phyloP scores from a whole-genome alignment of 2,797 vertebrate genomes.

The Luscinia megarhynchos region DNA sequence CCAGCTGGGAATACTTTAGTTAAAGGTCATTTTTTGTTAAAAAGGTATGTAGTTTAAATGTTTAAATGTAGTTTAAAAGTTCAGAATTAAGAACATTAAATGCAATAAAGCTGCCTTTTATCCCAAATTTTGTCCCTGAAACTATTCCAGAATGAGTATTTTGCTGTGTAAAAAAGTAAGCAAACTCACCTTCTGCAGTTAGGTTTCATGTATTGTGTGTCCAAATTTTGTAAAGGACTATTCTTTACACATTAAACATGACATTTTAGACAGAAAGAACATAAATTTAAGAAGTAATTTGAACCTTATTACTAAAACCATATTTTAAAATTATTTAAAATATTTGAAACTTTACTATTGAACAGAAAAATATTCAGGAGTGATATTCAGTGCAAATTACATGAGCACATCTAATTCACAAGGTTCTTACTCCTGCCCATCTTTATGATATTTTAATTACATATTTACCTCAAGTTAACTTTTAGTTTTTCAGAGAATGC shows the following conservation, averaged over 20 bases:
- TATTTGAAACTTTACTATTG: background rate
- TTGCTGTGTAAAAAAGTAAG: background rate
- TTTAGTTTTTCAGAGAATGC: background rate
- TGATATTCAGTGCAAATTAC: background rate
- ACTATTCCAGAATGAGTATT: background rate
- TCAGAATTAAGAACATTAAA: background rate
- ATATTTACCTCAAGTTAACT: background rate
- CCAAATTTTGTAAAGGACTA: background rate
- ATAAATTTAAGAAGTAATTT: background rate
- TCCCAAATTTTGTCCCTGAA: background rate
- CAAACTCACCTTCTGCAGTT: background rate
- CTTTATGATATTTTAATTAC: background rate
- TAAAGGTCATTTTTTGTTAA: slow-evolving; percentile 31
- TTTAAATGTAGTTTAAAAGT: background rate
- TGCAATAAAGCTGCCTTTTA: background rate
- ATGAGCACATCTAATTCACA: background rate
- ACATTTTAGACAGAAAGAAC: background rate
- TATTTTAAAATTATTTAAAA: background rate
- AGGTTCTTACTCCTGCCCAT: background rate
- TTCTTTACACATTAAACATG: background rate
- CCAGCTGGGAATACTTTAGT: background rate
- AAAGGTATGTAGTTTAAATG: background rate
- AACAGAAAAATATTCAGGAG: background rate
- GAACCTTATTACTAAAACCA: background rate
- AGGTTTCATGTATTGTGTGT: background rate